Percentiles rank a stretch among this genome's conserved stretches.
Evolutionary conservation across 2,113 vertebrate species (phyloP).

Genomic region (Siniperca chuatsi): DNA sequence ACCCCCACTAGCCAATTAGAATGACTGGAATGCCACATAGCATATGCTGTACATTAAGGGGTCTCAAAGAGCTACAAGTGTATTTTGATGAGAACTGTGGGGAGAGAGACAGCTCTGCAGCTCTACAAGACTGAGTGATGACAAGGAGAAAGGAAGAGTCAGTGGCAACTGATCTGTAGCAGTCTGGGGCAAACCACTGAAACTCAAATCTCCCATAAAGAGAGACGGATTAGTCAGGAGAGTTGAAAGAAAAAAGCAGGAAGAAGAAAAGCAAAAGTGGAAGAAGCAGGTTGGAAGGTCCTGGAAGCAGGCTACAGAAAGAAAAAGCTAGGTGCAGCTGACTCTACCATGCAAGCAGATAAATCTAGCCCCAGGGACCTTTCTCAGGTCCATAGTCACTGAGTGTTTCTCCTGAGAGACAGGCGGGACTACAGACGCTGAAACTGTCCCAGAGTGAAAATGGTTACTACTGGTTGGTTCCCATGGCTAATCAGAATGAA

Average conservation of each 20-base stretch:
- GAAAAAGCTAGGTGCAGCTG: not conserved
- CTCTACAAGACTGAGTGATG: slow-evolving; percentile 3
- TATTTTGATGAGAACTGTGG: slow-evolving; percentile 23
- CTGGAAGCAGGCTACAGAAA: not conserved
- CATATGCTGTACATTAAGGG: slow-evolving; percentile 31
- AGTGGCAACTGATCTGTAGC: slow-evolving; percentile 3
- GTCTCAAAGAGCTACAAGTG: slow-evolving; percentile 12
- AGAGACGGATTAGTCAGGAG: not conserved
- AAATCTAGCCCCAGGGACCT: not conserved
- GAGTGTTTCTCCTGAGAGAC: slow-evolving; percentile 8
- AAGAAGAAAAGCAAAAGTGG: not conserved
- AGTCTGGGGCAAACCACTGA: slow-evolving; percentile 9
- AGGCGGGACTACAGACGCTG: not conserved
- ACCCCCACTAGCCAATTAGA: slow-evolving; percentile 70
- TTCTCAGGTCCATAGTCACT: not conserved
- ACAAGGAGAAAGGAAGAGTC: not conserved
- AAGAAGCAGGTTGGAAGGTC: not conserved
- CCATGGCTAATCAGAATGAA: not conserved
- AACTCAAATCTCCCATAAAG: slow-evolving; percentile 17
- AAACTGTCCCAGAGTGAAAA: slow-evolving; percentile 10
- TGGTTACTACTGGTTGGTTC: slow-evolving; percentile 2
- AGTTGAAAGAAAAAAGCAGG: not conserved
- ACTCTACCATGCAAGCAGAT: not conserved
- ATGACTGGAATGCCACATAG: slow-evolving; percentile 43
- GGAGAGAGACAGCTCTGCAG: slow-evolving; percentile 10